Conservation (phyloP, 2,797 vertebrate genomes). For the Darevskia nairensis region DNA sequence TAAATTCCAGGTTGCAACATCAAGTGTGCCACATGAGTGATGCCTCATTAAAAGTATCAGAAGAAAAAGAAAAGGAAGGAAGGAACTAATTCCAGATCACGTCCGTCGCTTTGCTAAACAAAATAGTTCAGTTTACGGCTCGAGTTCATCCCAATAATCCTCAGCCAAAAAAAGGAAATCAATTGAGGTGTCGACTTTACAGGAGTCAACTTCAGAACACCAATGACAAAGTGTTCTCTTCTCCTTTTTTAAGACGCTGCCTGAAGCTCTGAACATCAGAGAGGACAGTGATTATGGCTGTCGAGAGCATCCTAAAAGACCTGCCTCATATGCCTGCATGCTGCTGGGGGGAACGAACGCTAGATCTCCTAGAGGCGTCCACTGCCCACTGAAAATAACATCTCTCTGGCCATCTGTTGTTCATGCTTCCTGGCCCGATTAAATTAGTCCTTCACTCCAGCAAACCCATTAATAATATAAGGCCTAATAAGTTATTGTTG, state of each 20-base stretch:
- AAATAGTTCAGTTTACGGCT: too few species aligned
- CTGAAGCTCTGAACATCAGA: not conserved
- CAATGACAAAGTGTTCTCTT: not conserved
- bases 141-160: too few species aligned
- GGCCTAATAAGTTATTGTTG: slow-evolving; percentile 24
- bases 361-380: not conserved
- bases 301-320: not conserved
- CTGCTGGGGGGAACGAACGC: not conserved
- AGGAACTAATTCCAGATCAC: too few species aligned
- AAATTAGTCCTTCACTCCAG: slow-evolving; percentile 10
- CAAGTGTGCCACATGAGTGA: not conserved
- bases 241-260: not conserved
- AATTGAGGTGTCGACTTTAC: too few species aligned
- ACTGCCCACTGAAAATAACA: not conserved
- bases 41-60: slow-evolving; percentile 11
- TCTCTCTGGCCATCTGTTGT: not conserved
- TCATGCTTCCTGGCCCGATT: slow-evolving; percentile 13
- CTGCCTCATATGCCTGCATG: not conserved
- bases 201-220: not conserved
- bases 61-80: not conserved
- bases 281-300: too few species aligned
- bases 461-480: slow-evolving; percentile 19
- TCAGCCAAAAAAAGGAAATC: too few species aligned
- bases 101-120: too few species aligned
- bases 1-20: slow-evolving; percentile 23